Evolutionary conservation across 2,888 invertebrate species (phyloP), one percentile per base, ranked within the genome.

Genomic region (Panzeria rudis): DNA sequence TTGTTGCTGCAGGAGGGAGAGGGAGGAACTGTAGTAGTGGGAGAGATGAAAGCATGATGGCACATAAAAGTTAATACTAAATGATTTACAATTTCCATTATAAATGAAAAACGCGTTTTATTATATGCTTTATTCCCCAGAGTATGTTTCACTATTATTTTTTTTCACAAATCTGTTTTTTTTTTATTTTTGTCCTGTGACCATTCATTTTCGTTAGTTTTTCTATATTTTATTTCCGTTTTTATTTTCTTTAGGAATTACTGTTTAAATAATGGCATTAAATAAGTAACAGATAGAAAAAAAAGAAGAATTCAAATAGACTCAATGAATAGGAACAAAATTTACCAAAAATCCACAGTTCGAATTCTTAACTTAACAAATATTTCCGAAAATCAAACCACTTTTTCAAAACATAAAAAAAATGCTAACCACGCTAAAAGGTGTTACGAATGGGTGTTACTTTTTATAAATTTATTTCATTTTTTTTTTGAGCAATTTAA

Each of bases 71-170:
- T 73, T 84, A 84, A 84, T 84, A 69, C 84, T 69, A 73, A 84
- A 81, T 84, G 84, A 84, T 84, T 84, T 82, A 85, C 75, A 85
- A 82, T 82, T 82, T 82, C 85, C 75, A 85, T 85, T 85, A 82
- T 82, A 85, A 85, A 82, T 78, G 85, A 82, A 82, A 85, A 85
- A 85, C 78, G 82, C 85, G 64, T 69, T 78, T 62, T 71, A 32
- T 75, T 78, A 47, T 50, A 17, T 29, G n/a, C 54, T 68, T 29
- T 54, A 68, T 72, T 66, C 62, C 23, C 54, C 73, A 47, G 62
- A 69, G 44, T 66, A 50, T 47, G 13, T 73, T 78, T 64, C 47
- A 35, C 20, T 62, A 35, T 50, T 52, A 20, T 29, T 32, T 56
- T 54, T 62, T 52, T 13, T 23, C 9, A 5, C n/a, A 13, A 15